Percentiles rank a stretch among this genome's conserved stretches.
Conservation (phyloP, 2,888 invertebrate genomes). For the Malachius bipustulatus region DNA sequence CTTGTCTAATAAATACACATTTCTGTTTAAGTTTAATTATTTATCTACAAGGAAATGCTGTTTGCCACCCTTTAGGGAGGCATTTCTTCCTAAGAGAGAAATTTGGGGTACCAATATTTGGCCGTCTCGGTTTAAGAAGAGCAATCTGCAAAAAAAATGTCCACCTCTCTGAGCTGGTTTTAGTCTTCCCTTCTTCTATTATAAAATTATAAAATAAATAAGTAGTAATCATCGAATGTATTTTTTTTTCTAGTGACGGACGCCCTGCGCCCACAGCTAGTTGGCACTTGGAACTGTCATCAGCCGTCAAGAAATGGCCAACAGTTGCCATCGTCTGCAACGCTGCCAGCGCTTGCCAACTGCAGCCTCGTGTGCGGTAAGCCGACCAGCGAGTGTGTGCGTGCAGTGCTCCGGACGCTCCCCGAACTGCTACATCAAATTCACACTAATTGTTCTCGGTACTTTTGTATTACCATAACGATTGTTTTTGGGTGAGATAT, state of each 20-base stretch:
- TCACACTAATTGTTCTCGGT: constrained; percentile 34
- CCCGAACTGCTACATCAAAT: constrained; percentile 37
- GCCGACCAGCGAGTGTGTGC: constrained; percentile 28
- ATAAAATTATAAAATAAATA: background rate
- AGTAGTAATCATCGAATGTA: background rate
- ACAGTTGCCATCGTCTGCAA: constrained; percentile 18
- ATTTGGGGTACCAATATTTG: too few species aligned
- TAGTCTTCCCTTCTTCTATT: constrained; percentile 1
- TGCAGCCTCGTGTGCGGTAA: constrained; percentile 4
- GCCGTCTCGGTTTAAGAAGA: too few species aligned
- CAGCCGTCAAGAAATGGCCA: constrained; percentile 16
- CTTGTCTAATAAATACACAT: too few species aligned
- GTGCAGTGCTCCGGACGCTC: constrained; percentile 39
- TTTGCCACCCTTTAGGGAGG: too few species aligned
- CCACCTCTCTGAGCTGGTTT: too few species aligned
- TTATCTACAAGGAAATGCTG: too few species aligned
- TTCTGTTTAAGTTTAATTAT: too few species aligned
- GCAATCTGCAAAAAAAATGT: too few species aligned
- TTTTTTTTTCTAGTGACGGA: constrained; percentile 42
- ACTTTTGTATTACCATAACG: constrained; percentile 35
- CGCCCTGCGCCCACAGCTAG: constrained; percentile 44
- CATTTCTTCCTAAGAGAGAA: too few species aligned
- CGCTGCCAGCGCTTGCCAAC: constrained; percentile 18
- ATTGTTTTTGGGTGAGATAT: constrained; percentile 40
- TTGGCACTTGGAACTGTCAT: constrained; percentile 22